These are phyloP conservation scores for Nicator chloris DNA, from an alignment of 2,113 vertebrate genomes.

Conservation along the genomic window DNA sequence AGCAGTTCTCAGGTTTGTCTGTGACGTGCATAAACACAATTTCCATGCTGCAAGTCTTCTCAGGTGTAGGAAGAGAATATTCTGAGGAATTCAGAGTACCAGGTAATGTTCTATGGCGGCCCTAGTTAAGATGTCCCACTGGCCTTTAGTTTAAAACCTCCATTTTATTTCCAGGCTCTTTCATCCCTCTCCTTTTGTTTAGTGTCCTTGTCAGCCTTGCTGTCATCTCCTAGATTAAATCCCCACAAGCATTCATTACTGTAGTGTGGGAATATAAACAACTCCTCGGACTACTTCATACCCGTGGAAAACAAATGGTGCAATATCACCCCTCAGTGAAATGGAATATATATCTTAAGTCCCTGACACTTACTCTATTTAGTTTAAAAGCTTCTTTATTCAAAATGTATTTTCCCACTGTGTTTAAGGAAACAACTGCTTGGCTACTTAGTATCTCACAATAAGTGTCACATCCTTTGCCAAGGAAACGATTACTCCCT, in stretches of 20 bases:
- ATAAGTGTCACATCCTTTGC: neutral
- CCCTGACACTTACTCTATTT: neutral
- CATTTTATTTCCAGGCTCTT: neutral
- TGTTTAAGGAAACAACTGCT: neutral
- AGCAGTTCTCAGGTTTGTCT: neutral
- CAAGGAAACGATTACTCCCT: neutral
- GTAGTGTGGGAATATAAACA: neutral
- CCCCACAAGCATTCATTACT: neutral
- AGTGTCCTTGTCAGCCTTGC: neutral
- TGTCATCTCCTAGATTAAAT: neutral
- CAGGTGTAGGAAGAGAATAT: neutral
- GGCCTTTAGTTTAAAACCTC: neutral
- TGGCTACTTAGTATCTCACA: constrained; percentile 6
- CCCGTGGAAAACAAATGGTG: neutral
- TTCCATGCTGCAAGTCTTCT: neutral
- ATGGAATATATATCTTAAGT: neutral
- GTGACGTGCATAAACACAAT: neutral
- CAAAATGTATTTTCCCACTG: neutral
- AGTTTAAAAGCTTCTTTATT: constrained; percentile 14
- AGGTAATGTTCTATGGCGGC: neutral
- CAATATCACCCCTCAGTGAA: neutral
- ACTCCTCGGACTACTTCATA: neutral
- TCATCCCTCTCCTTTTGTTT: neutral
- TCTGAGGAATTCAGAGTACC: neutral
- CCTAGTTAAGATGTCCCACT: neutral